Conservation (phyloP, 1,140 invertebrate genomes). For the Euwallacea fornicatus region DNA sequence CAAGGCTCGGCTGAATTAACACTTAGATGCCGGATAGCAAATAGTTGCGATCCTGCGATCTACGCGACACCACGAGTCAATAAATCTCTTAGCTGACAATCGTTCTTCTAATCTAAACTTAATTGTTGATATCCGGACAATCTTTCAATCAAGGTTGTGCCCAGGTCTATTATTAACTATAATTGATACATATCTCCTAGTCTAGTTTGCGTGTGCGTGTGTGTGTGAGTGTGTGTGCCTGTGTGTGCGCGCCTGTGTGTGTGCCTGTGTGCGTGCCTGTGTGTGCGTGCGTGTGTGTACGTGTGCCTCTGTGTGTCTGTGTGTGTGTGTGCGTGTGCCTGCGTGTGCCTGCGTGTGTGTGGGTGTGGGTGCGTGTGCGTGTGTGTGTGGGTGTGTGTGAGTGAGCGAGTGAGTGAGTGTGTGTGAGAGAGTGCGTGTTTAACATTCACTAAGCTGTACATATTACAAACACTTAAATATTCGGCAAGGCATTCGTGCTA, state of each 20-base stretch:
- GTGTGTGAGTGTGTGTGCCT: no score
- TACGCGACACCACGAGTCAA: conserved; percentile 30
- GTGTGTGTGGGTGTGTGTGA: no score
- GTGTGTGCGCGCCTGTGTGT: no score
- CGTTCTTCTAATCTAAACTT: conserved; percentile 12
- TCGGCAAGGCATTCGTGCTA: conserved; percentile 2
- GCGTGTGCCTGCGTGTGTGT: no score
- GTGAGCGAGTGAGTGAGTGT: no score
- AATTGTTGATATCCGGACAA: conserved; percentile 21
- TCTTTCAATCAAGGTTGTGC: conserved; percentile 33
- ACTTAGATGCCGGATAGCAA: conserved; percentile 23
- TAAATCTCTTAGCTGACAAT: conserved; percentile 33
- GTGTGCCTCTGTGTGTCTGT: no score
- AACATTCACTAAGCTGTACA: neutral
- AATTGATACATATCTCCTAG: neutral
- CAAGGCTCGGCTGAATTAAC: conserved; percentile 23
- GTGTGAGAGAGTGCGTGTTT: neutral
- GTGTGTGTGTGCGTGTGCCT: no score
- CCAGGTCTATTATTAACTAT: conserved; percentile 9
- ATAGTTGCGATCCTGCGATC: conserved; percentile 27
- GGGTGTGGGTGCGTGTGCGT: no score
- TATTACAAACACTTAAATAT: neutral
- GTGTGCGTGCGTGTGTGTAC: no score
- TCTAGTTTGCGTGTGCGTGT: no score
- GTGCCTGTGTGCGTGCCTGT: no score